Conservation (phyloP, 2,888 invertebrate genomes). For the Chymomyza caudatula region DNA sequence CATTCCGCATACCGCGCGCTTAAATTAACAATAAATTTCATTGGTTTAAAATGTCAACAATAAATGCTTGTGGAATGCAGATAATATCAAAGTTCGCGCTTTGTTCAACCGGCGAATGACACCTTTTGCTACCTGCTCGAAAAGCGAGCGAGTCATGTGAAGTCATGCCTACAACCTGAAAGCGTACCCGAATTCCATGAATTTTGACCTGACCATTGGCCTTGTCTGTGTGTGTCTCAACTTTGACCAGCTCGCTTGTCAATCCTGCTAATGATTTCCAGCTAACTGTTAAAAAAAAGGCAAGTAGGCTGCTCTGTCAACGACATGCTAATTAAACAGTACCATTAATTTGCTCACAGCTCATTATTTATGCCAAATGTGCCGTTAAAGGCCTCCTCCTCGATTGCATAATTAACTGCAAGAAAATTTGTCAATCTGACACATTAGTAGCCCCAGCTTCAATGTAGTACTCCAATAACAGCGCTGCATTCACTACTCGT, state of each 20-base stretch:
- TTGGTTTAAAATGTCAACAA: constrained; percentile 32
- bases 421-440: constrained; percentile 33
- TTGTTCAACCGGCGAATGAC: not conserved
- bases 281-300: not conserved
- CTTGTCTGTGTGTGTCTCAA: not conserved
- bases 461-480: not conserved
- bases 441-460: constrained; percentile 14
- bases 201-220: not conserved
- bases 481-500: constrained; percentile 1
- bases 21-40: constrained; percentile 29
- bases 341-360: constrained; percentile 5
- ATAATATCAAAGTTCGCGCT: constrained; percentile 4
- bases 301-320: not conserved
- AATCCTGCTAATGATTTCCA: constrained; percentile 2
- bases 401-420: constrained; percentile 4
- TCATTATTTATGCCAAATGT: constrained; percentile 10
- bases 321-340: not conserved
- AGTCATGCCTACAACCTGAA: not conserved
- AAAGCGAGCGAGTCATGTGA: not conserved
- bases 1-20: constrained; percentile 4
- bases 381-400: not conserved
- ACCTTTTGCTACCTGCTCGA: not conserved
- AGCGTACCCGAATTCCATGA: not conserved
- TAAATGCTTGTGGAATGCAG: constrained; percentile 5
- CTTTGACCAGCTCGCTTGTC: constrained; percentile 2